Evolutionary conservation across 2,797 vertebrate species (phyloP).

Genomic region (Prionace glauca): DNA sequence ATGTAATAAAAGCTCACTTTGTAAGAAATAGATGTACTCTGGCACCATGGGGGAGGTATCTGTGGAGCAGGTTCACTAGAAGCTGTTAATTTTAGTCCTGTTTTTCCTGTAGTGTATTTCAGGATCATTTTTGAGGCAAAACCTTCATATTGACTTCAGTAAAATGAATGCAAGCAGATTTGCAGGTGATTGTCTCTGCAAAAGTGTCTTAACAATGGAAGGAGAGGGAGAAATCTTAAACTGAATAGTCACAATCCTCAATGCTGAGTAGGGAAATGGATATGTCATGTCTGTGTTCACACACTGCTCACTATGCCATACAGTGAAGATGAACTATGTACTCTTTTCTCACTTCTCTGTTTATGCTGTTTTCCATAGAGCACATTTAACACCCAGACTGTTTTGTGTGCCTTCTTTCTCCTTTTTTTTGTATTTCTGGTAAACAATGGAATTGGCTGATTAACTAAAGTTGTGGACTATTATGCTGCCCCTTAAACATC

Average conservation of each 20-base stretch:
- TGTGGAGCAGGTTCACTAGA: neutral
- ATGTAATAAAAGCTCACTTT: neutral
- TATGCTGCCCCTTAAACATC: neutral
- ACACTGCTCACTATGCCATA: neutral
- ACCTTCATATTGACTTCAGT: neutral
- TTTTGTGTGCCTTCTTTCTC: neutral
- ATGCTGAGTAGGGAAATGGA: neutral
- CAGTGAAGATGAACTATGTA: neutral
- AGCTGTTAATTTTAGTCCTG: neutral
- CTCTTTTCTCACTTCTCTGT: neutral
- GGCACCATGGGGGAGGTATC: neutral
- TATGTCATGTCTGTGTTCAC: neutral
- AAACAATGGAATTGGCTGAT: neutral
- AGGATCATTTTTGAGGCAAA: neutral
- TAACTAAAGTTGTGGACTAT: neutral
- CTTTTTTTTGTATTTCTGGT: neutral
- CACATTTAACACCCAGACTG: too few species aligned
- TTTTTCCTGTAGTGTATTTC: neutral
- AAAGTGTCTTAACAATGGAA: neutral
- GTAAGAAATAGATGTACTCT: neutral
- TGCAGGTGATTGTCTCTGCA: neutral
- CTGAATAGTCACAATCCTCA: neutral
- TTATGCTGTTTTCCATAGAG: neutral
- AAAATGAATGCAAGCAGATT: neutral
- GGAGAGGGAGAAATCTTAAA: neutral